These are phyloP conservation scores for Drosophila bifasciata DNA, from an alignment of 1,140 invertebrate genomes.

Conservation along the genomic window DNA sequence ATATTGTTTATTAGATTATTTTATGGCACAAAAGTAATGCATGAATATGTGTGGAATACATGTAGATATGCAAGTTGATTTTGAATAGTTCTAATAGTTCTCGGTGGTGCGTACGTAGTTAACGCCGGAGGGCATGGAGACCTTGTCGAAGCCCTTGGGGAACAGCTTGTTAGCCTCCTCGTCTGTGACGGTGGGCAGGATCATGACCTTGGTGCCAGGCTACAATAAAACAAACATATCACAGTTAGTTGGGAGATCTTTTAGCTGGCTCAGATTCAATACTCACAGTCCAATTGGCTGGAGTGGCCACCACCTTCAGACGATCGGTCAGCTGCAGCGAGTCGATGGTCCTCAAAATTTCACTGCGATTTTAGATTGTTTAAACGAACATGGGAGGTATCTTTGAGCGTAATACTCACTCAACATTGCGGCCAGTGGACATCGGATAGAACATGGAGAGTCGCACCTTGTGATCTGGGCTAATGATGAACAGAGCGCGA, in stretches of 20 bases:
- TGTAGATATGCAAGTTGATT: conserved; percentile 1
- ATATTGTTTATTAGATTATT: conserved; percentile 5
- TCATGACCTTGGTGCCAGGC: conserved; percentile 93
- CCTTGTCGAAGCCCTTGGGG: conserved; percentile 88
- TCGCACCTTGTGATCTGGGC: conserved; percentile 92
- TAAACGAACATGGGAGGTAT: neutral
- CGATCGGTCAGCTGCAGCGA: conserved; percentile 92
- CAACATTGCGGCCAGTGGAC: conserved; percentile 95
- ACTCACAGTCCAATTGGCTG: conserved; percentile 93
- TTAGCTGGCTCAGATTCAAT: conserved; percentile 85
- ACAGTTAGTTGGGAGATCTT: conserved; percentile 85
- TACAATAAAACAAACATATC: conserved; percentile 63
- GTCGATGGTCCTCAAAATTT: conserved; percentile 94
- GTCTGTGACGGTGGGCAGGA: conserved; percentile 89
- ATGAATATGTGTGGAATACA: neutral
- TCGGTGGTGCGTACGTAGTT: conserved; percentile 91
- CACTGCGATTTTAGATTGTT: conserved; percentile 86
- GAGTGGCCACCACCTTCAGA: conserved; percentile 90
- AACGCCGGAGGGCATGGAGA: conserved; percentile 91
- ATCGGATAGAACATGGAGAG: conserved; percentile 95
- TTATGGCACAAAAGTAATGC: conserved; percentile 22
- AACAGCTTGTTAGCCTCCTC: conserved; percentile 90
- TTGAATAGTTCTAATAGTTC: conserved; percentile 85
- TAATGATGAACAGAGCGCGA: conserved; percentile 94
- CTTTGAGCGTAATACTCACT: conserved; percentile 87